These are phyloP conservation scores for Sebastes paucispinis DNA, from an alignment of 2,797 vertebrate species.

Conservation along the genomic window DNA sequence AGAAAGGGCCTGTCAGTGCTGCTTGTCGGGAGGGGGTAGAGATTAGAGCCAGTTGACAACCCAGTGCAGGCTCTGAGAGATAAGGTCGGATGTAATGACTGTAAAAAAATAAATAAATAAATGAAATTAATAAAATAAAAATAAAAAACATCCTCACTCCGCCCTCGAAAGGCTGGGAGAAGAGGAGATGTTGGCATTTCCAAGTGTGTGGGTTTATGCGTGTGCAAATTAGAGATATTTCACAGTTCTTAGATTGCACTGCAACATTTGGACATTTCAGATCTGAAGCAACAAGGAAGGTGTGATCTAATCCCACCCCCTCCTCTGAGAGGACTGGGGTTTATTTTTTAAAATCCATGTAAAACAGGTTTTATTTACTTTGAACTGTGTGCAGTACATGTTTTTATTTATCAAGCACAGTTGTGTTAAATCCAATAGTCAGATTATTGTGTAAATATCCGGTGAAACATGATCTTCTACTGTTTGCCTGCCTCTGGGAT, in stretches of 20 bases:
- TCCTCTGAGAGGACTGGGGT: conserved; percentile 19
- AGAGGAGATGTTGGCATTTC: conserved; percentile 72
- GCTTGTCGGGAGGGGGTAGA: conserved; percentile 92
- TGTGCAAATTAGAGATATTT: conserved; percentile 45
- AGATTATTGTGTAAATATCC: conserved; percentile 21
- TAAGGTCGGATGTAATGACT: conserved; percentile 94
- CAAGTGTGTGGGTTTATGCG: conserved; percentile 63
- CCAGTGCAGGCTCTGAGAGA: conserved; percentile 89
- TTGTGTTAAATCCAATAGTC: conserved; percentile 28
- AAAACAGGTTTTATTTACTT: conserved; percentile 31
- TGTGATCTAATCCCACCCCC: conserved; percentile 35
- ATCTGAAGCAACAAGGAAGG: conserved; percentile 33
- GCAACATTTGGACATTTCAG: conserved; percentile 42
- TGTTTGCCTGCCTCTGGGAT: background rate
- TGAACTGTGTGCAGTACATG: background rate
- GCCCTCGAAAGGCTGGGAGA: conserved; percentile 58
- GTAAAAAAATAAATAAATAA: conserved; percentile 84
- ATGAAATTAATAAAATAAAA: conserved; percentile 70
- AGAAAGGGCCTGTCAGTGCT: conserved; percentile 94
- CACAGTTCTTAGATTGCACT: conserved; percentile 31
- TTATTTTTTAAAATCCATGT: conserved; percentile 24
- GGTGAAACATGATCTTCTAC: background rate
- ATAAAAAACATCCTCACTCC: conserved; percentile 52
- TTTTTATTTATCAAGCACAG: conserved; percentile 15
- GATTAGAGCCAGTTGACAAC: conserved; percentile 93